Conservation (phyloP, 2,888 invertebrate species). For the Strigamia crassipes region DNA sequence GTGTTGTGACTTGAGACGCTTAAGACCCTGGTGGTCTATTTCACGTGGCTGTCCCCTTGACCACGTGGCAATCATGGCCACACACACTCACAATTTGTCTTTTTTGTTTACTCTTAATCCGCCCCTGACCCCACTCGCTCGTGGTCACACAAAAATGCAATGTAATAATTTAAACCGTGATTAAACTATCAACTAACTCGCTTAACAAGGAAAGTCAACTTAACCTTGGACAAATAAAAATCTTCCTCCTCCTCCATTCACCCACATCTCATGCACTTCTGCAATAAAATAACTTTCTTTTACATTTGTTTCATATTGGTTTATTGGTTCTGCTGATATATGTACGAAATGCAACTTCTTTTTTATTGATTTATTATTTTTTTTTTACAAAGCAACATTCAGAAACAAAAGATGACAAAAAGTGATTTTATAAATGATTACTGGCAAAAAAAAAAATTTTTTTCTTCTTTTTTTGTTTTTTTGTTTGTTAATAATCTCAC, state of each 20-base stretch:
- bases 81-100: no score
- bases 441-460: not conserved
- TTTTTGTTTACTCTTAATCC: no score
- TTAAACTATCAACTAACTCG: no score
- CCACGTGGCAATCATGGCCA: no score
- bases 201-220: no score
- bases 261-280: not conserved
- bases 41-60: no score
- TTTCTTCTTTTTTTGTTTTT: not conserved
- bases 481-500: not conserved
- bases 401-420: not conserved
- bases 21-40: no score
- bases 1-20: no score
- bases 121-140: no score
- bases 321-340: conserved; percentile 13
- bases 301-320: not conserved
- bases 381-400: conserved; percentile 22
- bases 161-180: no score
- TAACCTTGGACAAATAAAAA: no score
- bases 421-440: not conserved
- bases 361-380: not conserved
- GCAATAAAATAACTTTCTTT: not conserved
- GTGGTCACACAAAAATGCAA: no score
- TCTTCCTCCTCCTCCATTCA: not conserved
- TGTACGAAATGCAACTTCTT: not conserved